A percentile compares a stretch with the other conserved stretches of the same genome.
These are phyloP conservation scores for Linepithema humile DNA, from an alignment of 1,140 invertebrate genomes.

Conservation along the genomic window DNA sequence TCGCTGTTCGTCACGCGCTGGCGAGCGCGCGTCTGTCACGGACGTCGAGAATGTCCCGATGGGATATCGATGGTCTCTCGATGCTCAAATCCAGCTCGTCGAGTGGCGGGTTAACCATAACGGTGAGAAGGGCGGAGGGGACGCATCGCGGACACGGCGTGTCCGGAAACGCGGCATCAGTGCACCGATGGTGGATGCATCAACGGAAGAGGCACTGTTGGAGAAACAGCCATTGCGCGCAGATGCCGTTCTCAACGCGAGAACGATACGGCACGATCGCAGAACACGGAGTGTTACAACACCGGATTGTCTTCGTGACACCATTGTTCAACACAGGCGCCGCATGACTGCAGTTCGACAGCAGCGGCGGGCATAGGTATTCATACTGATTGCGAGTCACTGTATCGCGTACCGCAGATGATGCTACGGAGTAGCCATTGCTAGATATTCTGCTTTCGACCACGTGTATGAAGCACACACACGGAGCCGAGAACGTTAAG, in stretches of 20 bases:
- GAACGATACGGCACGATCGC: conserved; percentile 11
- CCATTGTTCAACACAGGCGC: conserved; percentile 50
- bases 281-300: conserved; percentile 12
- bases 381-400: conserved; percentile 45
- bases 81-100: conserved; percentile 62
- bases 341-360: conserved; percentile 31
- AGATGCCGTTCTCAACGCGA: conserved; percentile 51
- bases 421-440: not conserved
- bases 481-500: conserved; percentile 5
- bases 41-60: conserved; percentile 57
- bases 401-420: conserved; percentile 8
- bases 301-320: conserved; percentile 31
- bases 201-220: conserved; percentile 46
- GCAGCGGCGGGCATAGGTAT: conserved; percentile 46
- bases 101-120: conserved; percentile 48
- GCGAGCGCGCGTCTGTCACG: conserved; percentile 53
- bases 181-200: conserved; percentile 38
- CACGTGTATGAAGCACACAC: not conserved
- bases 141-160: conserved; percentile 36
- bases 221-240: conserved; percentile 50
- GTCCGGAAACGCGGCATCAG: conserved; percentile 47
- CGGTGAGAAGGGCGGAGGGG: not conserved
- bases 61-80: conserved; percentile 71
- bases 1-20: conserved; percentile 49
- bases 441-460: conserved; percentile 6